Base-by-base conservation (phyloP, 2,888 invertebrate species). In the Chymomyza amoena region DNA sequence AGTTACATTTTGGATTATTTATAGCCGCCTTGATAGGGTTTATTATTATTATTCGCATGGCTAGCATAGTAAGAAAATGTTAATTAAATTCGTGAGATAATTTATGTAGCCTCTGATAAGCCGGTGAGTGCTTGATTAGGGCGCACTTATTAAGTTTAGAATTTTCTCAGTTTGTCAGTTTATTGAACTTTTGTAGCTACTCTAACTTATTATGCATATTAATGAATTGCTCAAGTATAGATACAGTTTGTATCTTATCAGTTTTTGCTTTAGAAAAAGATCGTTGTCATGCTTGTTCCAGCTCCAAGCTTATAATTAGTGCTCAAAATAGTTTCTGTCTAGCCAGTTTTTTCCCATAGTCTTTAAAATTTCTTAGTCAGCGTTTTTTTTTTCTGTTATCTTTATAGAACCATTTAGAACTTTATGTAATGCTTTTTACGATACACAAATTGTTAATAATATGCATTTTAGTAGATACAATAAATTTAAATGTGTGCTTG, bases 51-150 rank as follows among this genome's bases (percentile, higher is more conserved):
- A 66, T 75, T 77, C 73, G 50, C 54, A 18, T 25, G 25, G 59
- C 15, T n/a, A 32, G 76, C 84, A 16, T n/a, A 32, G 76, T 82
- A 16, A 74, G 78, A 79, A 78, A 82, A 82, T 68, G 63, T 77
- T 84, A 83, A 83, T 84, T 82, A 83, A 82, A 80, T 80, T 75
- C 3, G 13, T 25, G 18, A 45, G 2, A 73, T 84, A 77, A 82
- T 84, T 84, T 83, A 84, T 83, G 80, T 69, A 78, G 70, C 72
- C 60, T 69, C 62, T 69, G 76, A 78, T 78, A 78, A 78, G 72
- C 69, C 57, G 32, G 10, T 28, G 60, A n/a, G 39, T 15, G 25
- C 36, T 28, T 57, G 28, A 57, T 57, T 57, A 25, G 32, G 20
- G 39, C 13, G 39, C 39, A 45, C 39, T 51, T n/a, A 9, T 15